Percentiles rank a stretch among this genome's conserved stretches.
These are phyloP conservation scores for Sapayoa aenigma DNA, from an alignment of 2,113 vertebrate species.

Conservation along the genomic window DNA sequence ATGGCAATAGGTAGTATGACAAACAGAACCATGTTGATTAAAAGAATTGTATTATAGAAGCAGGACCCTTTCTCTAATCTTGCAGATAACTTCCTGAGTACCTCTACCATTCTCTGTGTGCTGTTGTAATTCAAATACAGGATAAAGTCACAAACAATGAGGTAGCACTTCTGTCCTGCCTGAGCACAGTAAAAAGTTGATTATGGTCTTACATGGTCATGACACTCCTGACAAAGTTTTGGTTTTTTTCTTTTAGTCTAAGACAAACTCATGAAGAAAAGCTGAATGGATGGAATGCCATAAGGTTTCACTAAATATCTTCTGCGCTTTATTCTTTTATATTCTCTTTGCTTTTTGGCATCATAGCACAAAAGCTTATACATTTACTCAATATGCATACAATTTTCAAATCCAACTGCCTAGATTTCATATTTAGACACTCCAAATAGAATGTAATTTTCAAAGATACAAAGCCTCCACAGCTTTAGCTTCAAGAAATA, in stretches of 20 bases:
- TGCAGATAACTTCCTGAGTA: not conserved
- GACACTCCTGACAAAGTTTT: not conserved
- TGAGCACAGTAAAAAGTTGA: not conserved
- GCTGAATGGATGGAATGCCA: accelerated
- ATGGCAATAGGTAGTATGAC: not conserved
- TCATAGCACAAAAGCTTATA: not conserved
- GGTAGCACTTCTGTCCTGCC: not conserved
- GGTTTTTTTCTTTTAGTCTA: not conserved
- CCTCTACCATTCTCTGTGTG: not conserved
- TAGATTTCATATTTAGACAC: not conserved
- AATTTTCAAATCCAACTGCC: not conserved
- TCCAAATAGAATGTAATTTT: not conserved
- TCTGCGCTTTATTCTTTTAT: not conserved
- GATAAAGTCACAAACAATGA: not conserved
- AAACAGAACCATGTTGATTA: not conserved
- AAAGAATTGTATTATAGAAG: not conserved
- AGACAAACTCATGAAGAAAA: not conserved
- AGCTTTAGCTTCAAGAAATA: not conserved
- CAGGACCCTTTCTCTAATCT: not conserved
- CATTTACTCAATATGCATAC: not conserved
- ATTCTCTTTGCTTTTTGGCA: not conserved
- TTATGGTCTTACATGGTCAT: not conserved
- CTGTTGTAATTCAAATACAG: not conserved
- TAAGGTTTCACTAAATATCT: not conserved
- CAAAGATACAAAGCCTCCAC: not conserved